Evolutionary conservation across 2,888 invertebrate genomes (phyloP), one percentile per base, ranked within the genome.

Genomic region (Agrochola circellaris): DNA sequence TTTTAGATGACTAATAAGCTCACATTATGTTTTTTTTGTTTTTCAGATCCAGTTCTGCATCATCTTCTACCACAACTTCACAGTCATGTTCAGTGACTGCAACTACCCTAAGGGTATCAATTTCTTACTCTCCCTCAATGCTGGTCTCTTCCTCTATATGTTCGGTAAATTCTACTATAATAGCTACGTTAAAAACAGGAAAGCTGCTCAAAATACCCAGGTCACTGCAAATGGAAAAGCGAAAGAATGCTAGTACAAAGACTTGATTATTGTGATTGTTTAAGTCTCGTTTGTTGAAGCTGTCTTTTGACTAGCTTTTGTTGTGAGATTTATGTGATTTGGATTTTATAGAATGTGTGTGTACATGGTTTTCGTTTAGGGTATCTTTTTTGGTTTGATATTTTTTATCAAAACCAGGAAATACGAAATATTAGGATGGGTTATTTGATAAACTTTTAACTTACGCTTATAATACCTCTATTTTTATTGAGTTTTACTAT

Each of bases 111-210:
- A 98, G 90, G 93, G 96, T 23, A 97, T 98, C 87, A 97, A 97
- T 67, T 97, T 97, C 83, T 95, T 98, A 68, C 97, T 98, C 30
- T 94, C 97, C 0, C 94, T 98, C 70, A 98, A 98, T 91, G 97
- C 98, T 26, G 95, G 97, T 0, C 95, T 98, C 11, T 98, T 98
- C 93, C 96, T 98, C 6, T 98, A 98, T 90, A 97, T 98, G 95
- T 98, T 98, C 90, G 97, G 98, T 62, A 97, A 98, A 85, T 98
- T 98, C 92, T 98, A 98, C 93, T 95, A 97, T 70, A 96, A 96
- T 78, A 98, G 97, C 86, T 98, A 98, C 91, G 92, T 97, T 17
- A 97, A 97, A 75, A 89, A 38, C 54, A 89, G 72, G 42, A 90
- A 84, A 85, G 74, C 30, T 73, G 58, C 67, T 30, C 65, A 76